A percentile compares a stretch with the other conserved stretches of the same genome.
Conservation (phyloP, 2,888 invertebrate species). For the Apamea epomidion region DNA sequence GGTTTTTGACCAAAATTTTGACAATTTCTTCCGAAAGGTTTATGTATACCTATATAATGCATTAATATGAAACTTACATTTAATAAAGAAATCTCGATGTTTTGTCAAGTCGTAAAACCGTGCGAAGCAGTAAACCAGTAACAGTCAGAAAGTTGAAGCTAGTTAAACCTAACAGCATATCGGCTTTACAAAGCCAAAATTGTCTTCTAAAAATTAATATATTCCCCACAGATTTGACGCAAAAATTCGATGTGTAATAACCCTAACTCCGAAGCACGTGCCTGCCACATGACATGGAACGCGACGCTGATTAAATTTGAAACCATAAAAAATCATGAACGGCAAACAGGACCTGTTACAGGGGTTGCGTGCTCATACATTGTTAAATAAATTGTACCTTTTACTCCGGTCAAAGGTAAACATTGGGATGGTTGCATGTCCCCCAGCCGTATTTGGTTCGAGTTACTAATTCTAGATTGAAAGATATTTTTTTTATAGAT, state of each 20-base stretch:
- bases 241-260: constrained; percentile 41
- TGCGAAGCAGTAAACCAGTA: not conserved
- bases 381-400: constrained; percentile 68
- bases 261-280: constrained; percentile 70
- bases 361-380: constrained; percentile 68
- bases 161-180: not conserved
- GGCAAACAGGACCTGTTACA: constrained; percentile 63
- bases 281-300: constrained; percentile 67
- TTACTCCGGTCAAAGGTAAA: constrained; percentile 68
- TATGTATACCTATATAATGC: not conserved
- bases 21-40: not conserved
- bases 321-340: constrained; percentile 82
- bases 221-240: constrained; percentile 18
- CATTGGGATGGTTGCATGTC: constrained; percentile 71
- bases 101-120: no score
- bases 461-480: constrained; percentile 64
- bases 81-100: no score
- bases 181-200: constrained; percentile 6
- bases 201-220: constrained; percentile 2
- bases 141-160: not conserved
- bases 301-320: constrained; percentile 82
- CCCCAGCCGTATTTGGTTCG: constrained; percentile 59
- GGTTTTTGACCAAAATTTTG: not conserved
- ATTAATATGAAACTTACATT: not conserved
- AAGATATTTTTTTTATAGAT: constrained; percentile 67